Conservation (phyloP, 2,113 vertebrate species). For the Crypturellus undulatus region DNA sequence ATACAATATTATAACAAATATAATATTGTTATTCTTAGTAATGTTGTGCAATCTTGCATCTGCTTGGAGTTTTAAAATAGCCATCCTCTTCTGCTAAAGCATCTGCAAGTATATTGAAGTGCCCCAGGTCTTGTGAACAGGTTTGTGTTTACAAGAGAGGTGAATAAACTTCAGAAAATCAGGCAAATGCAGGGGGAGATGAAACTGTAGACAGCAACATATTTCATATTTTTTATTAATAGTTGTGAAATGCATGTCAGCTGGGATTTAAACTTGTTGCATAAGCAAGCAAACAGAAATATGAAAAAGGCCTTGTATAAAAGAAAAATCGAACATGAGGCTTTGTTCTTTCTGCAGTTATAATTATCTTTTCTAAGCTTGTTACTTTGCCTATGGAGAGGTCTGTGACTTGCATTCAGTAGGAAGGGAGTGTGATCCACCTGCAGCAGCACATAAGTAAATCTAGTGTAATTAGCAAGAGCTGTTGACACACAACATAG, state of each 20-base stretch:
- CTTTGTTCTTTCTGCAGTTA: not conserved
- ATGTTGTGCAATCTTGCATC: not conserved
- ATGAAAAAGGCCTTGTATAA: not conserved
- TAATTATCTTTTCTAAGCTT: not conserved
- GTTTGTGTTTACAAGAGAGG: slow-evolving; percentile 10
- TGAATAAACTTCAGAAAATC: not conserved
- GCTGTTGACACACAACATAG: accelerated
- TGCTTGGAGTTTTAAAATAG: slow-evolving; percentile 47
- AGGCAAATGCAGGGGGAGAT: not conserved
- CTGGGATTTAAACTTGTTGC: not conserved
- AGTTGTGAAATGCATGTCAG: not conserved
- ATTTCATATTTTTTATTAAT: slow-evolving; percentile 34
- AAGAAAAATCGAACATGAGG: not conserved
- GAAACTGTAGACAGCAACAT: not conserved
- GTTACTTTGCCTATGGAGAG: not conserved
- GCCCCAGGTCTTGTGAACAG: not conserved
- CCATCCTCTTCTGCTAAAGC: not conserved
- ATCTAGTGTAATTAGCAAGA: not conserved
- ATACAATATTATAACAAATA: too few species aligned
- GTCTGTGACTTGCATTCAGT: not conserved
- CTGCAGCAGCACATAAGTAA: not conserved
- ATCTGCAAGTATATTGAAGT: not conserved
- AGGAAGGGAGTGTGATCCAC: not conserved
- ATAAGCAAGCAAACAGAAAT: not conserved
- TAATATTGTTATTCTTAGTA: too few species aligned